Base-by-base conservation (phyloP, 2,113 vertebrate species). In the Bubo scandiacus region DNA sequence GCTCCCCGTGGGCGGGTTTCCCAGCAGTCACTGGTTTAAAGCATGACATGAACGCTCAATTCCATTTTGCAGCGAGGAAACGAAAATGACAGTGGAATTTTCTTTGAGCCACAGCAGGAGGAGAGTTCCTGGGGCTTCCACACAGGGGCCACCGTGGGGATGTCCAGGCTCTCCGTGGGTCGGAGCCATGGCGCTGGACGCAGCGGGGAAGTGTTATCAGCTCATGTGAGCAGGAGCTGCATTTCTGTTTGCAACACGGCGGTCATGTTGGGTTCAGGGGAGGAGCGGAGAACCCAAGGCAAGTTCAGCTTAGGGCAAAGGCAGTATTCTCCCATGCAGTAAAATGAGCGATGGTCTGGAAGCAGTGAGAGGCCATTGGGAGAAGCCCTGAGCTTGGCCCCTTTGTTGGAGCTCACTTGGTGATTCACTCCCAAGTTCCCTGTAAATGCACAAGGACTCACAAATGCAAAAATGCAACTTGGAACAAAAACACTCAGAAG, bases 101-200 rank as follows among this genome's bases (percentile, higher is more conserved):
- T 43, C 81, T 66, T 27, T 7, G n/a, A 63, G 70, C 66, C 63
- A 12, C 77, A 62, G 67, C 34, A 40, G 65, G 65, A 90, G 40
- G 5, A 1, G 8, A 81, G 21, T 15, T 80, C 42, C 71, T 0
- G 1, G 79, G 77, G 54, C 81, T 80, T 38, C 72, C 83, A 61
- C 0, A 0, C 40, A 15, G 40, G 85, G 78, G 45, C 15, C 27
- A 3, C 0, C 5, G 2, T 0, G 12, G 74, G 61, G 74, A 62
- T 3, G 0, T 3, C 32, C 19, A 5, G 55, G 74, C 47, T 13
- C 13, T 5, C 26, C 0, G 1, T 15, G 52, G 38, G 86, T 12
- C 0, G 2, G 32, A 14, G 57, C 13, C 3, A 0, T 1, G 2
- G 38, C 0, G 1, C 32, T 3, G 7, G 42, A 29, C 1, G 1